Percentiles rank a stretch among this genome's conserved stretches.
phyloP scores from a whole-genome alignment of 2,888 invertebrate genomes.

The Julus scandinavius region DNA sequence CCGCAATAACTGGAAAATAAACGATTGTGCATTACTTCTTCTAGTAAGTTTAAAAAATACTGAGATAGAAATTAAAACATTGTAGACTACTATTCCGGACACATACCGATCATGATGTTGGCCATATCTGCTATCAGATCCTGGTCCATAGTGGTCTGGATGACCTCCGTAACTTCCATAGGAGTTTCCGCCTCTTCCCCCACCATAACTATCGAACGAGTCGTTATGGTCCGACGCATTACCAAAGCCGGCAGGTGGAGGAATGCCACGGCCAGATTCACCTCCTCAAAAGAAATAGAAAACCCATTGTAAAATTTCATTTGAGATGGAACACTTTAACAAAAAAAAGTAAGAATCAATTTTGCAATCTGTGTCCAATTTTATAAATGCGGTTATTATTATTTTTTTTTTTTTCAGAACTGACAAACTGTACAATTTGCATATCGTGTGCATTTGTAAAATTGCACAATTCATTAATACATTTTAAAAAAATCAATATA shows the following conservation, averaged over 20 bases:
- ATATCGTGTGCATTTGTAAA: background rate
- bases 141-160: conserved; percentile 58
- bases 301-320: background rate
- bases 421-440: background rate
- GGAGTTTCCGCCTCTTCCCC: conserved; percentile 56
- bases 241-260: conserved; percentile 50
- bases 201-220: conserved; percentile 58
- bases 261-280: conserved; percentile 54
- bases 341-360: too few relatives aligned
- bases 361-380: background rate
- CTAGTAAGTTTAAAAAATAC: too few relatives aligned
- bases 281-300: conserved; percentile 52
- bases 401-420: too few relatives aligned
- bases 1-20: conserved; percentile 55
- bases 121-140: conserved; percentile 59
- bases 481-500: background rate
- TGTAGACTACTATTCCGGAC: background rate
- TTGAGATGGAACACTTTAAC: too few relatives aligned
- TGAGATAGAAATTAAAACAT: background rate
- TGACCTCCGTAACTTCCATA: conserved; percentile 55
- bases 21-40: background rate
- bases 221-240: conserved; percentile 52
- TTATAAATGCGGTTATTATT: too few relatives aligned
- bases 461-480: background rate
- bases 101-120: conserved; percentile 53